Conservation (phyloP, 2,888 invertebrate species). For the Drosophila buzzatii region DNA sequence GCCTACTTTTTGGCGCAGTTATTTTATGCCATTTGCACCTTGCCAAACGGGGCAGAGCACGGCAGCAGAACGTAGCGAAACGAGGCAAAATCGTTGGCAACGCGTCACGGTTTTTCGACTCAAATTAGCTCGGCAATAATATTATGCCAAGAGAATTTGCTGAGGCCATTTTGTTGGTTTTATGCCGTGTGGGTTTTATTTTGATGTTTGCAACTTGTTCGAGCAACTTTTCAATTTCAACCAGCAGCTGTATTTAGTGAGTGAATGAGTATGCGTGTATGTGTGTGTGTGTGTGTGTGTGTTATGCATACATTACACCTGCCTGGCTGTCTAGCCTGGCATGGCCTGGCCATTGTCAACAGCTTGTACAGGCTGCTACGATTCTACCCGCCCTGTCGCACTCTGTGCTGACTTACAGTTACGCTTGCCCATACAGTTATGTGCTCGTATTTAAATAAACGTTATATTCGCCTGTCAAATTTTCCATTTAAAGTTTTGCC, state of each 20-base stretch:
- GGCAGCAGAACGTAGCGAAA: neutral
- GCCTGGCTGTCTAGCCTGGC: conserved; percentile 37
- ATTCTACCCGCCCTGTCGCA: neutral
- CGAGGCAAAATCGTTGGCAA: neutral
- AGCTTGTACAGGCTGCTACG: conserved; percentile 21
- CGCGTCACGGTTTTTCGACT: conserved; percentile 10
- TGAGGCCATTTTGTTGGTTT: conserved; percentile 45
- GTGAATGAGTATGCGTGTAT: conserved; percentile 21
- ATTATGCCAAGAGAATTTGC: conserved; percentile 49
- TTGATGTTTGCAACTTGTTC: conserved; percentile 53
- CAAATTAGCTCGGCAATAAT: conserved; percentile 62
- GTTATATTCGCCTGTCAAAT: conserved; percentile 78
- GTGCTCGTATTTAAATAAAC: conserved; percentile 73
- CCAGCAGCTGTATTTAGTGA: conserved; percentile 28
- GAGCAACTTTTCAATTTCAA: conserved; percentile 71
- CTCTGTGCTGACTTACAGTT: neutral
- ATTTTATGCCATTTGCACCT: conserved; percentile 80
- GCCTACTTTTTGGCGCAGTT: conserved; percentile 47
- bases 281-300: conserved; percentile 15
- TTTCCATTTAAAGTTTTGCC: conserved; percentile 80
- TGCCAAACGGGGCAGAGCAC: conserved; percentile 27
- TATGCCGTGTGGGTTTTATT: conserved; percentile 38
- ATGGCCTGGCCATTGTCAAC: conserved; percentile 38
- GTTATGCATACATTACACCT: conserved; percentile 51
- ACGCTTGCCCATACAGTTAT: conserved; percentile 4